Evolutionary conservation across 2,797 vertebrate genomes (phyloP).

Genomic region (Hyperoplus immaculatus): DNA sequence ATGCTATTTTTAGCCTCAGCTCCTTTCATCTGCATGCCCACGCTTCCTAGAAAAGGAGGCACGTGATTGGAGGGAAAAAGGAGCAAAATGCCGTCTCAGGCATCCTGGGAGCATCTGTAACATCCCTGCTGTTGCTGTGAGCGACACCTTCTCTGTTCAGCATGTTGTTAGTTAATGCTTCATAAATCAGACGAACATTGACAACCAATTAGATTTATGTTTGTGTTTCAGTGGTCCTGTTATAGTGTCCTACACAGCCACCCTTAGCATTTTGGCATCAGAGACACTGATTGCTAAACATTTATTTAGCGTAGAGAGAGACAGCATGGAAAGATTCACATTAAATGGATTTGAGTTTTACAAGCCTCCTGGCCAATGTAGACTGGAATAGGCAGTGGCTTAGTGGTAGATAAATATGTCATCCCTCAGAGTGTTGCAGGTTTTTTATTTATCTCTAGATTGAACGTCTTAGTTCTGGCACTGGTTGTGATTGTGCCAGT

Average conservation of each 20-base stretch:
- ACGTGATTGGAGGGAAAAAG: slow-evolving; percentile 69
- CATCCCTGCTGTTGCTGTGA: slow-evolving; percentile 15
- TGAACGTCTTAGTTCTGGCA: neutral
- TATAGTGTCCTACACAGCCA: slow-evolving; percentile 15
- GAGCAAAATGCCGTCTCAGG: slow-evolving; percentile 62
- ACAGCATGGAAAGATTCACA: slow-evolving; percentile 8
- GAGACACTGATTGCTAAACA: neutral
- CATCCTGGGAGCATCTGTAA: slow-evolving; percentile 50
- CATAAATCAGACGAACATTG: neutral
- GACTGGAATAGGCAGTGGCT: neutral
- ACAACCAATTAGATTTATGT: neutral
- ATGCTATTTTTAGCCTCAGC: slow-evolving; percentile 82
- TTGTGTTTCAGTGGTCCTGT: neutral
- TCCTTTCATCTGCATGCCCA: slow-evolving; percentile 76
- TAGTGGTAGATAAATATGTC: neutral
- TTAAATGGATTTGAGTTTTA: slow-evolving; percentile 8
- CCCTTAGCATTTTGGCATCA: neutral
- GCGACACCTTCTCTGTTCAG: neutral
- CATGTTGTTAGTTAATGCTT: slow-evolving; percentile 20
- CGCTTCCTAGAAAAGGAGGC: slow-evolving; percentile 74
- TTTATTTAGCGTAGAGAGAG: slow-evolving; percentile 3
- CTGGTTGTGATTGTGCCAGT: slow-evolving; percentile 12
- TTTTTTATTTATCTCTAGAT: neutral
- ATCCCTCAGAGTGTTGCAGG: neutral
- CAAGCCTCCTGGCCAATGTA: neutral